These are phyloP conservation scores for Xerus inauris DNA, from an alignment of 2,113 vertebrate species.

Conservation along the genomic window DNA sequence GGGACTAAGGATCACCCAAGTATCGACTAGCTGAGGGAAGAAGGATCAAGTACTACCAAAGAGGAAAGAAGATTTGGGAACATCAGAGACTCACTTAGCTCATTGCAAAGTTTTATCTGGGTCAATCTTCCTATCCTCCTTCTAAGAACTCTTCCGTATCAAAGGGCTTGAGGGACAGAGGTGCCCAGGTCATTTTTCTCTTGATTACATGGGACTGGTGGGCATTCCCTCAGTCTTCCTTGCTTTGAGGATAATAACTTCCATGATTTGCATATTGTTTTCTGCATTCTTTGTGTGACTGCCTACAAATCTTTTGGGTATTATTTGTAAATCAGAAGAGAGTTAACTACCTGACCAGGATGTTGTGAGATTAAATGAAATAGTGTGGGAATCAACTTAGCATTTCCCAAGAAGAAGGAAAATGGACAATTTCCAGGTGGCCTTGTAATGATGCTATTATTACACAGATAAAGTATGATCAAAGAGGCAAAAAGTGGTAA, in stretches of 20 bases:
- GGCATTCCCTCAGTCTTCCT: neutral
- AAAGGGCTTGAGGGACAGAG: neutral
- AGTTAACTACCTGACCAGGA: neutral
- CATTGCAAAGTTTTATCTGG: neutral
- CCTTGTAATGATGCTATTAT: constrained; percentile 5
- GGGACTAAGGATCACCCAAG: too few species aligned
- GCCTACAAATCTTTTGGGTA: neutral
- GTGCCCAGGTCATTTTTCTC: neutral
- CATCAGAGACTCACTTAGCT: neutral
- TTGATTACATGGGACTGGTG: neutral
- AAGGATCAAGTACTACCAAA: neutral
- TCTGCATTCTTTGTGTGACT: neutral
- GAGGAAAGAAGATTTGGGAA: neutral
- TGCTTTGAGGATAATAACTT: neutral
- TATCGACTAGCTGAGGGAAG: neutral
- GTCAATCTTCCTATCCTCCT: neutral
- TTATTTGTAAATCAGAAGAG: neutral
- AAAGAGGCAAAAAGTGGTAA: constrained; percentile 26
- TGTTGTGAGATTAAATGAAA: constrained; percentile 11
- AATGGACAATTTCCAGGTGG: neutral
- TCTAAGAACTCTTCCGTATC: neutral
- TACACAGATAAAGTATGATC: neutral
- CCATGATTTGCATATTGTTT: neutral
- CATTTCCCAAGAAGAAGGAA: constrained; percentile 47
- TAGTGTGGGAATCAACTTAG: neutral